Evolutionary conservation across 2,113 vertebrate genomes (phyloP).

Genomic region (Rostratula benghalensis): DNA sequence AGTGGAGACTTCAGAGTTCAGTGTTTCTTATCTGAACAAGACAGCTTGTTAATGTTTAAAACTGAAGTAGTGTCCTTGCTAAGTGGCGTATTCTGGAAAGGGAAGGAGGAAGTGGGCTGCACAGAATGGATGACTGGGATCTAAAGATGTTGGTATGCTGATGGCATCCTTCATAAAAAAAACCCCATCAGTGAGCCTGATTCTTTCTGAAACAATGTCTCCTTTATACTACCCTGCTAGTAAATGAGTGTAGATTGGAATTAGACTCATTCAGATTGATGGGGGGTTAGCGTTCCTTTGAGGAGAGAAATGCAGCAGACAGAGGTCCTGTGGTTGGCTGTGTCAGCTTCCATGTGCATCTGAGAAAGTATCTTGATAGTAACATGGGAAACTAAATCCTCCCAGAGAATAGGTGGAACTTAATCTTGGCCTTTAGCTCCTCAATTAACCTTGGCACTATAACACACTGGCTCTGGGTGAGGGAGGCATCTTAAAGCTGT

Average conservation of each 20-base stretch:
- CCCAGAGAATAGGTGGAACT: slow-evolving; percentile 17
- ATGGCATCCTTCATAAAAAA: neutral
- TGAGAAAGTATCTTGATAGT: neutral
- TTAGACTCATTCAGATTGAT: neutral
- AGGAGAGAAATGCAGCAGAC: neutral
- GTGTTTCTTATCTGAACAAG: neutral
- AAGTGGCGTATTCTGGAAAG: neutral
- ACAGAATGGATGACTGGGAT: neutral
- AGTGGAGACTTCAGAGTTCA: neutral
- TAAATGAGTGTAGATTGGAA: neutral
- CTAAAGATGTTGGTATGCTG: neutral
- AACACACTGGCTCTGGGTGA: neutral
- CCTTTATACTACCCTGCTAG: neutral
- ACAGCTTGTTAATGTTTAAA: neutral
- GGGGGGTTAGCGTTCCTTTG: neutral
- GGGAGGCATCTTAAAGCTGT: neutral
- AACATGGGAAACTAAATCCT: slow-evolving; percentile 41
- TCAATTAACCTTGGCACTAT: slow-evolving; percentile 8
- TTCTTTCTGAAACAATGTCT: neutral
- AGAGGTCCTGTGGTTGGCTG: neutral
- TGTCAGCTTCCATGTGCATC: slow-evolving; percentile 11
- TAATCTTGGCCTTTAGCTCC: slow-evolving; percentile 22
- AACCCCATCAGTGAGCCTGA: neutral
- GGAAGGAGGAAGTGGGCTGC: neutral
- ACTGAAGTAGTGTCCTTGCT: neutral